Evolutionary conservation across 1,140 invertebrate genomes (phyloP).

Genomic region (Diprion similis): DNA sequence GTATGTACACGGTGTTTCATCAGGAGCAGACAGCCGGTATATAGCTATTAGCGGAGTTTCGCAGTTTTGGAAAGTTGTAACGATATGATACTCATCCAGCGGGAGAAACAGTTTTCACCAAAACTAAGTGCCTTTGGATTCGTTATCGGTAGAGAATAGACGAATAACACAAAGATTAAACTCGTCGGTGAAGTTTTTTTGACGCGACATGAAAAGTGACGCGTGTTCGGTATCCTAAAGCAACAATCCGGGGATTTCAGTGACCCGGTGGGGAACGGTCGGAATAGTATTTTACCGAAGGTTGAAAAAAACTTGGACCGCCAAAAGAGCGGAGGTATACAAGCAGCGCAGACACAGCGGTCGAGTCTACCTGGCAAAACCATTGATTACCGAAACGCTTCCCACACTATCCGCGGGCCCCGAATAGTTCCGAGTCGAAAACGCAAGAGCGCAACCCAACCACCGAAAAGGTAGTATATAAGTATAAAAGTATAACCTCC

Average conservation of each 20-base stretch:
- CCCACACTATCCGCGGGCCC: constrained; percentile 52
- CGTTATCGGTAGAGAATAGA: too few relatives aligned
- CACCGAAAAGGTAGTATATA: constrained; percentile 1
- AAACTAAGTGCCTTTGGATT: too few relatives aligned
- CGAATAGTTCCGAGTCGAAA: constrained; percentile 42
- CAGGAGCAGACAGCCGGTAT: too few relatives aligned
- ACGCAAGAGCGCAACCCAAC: background rate
- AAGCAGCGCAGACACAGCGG: background rate
- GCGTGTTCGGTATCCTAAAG: too few relatives aligned
- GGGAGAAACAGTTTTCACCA: too few relatives aligned
- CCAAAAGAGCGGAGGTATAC: constrained; percentile 43
- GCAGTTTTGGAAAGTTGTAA: too few relatives aligned
- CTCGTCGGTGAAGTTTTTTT: too few relatives aligned
- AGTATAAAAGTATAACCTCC: constrained; percentile 8
- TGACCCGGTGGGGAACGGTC: background rate
- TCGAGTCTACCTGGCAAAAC: constrained; percentile 56
- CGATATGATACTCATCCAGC: too few relatives aligned
- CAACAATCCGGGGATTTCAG: background rate
- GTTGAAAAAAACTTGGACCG: constrained; percentile 31
- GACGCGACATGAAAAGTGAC: too few relatives aligned
- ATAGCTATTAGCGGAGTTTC: too few relatives aligned
- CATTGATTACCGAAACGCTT: constrained; percentile 61
- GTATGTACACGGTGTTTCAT: too few relatives aligned
- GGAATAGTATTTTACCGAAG: background rate
- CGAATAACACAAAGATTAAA: too few relatives aligned